Base-by-base conservation (phyloP, 2,113 vertebrate species). In the Chamaea fasciata region DNA sequence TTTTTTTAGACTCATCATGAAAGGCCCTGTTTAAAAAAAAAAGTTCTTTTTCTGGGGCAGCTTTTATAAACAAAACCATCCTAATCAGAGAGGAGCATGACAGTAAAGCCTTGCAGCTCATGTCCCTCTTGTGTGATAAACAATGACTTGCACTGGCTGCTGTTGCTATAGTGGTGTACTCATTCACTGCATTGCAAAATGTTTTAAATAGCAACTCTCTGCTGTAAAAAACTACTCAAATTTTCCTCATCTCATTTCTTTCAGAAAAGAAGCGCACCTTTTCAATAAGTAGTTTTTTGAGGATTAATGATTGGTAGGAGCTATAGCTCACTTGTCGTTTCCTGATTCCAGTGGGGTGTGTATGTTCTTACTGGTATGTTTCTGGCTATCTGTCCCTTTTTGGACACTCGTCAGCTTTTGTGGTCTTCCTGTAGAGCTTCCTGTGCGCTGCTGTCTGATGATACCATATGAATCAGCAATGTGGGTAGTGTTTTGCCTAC, bases 351-450 rank as follows among this genome's bases (percentile, higher is more conserved):
- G 59, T 89, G 63, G 64, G 28, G 79, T 52, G 23, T 88, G 64
- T 84, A 2, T 53, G 52, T 35, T 85, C 57, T 79, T 89, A 27
- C 37, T 90, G 35, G 42, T 92, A 6, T 68, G 18, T 83, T 74
- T 50, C 67, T 96, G 81, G 47, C 83, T 84, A 16, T 92, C 81
- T 83, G 53, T 86, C 85, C 60, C 52, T 76, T 79, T 95, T 71
- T 86, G 92, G 75, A 80, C 7, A 2, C 81, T 70, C 1, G 6
- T 95, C 89, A 70, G 93, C 79, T 87, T 62, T 81, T 97, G 94
- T 90, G 79, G 84, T 85, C 83, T 96, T 97, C 92, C 86, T 96
- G 65, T 81, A 73, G 94, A 71, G 63, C 68, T 97, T 97, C 92
- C 95, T 94, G 78, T 92, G 62, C 16, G 0, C 79, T 95, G 71